Evolutionary conservation across 1,140 invertebrate species (phyloP).

Genomic region (Anoplolepis gracilipes): DNA sequence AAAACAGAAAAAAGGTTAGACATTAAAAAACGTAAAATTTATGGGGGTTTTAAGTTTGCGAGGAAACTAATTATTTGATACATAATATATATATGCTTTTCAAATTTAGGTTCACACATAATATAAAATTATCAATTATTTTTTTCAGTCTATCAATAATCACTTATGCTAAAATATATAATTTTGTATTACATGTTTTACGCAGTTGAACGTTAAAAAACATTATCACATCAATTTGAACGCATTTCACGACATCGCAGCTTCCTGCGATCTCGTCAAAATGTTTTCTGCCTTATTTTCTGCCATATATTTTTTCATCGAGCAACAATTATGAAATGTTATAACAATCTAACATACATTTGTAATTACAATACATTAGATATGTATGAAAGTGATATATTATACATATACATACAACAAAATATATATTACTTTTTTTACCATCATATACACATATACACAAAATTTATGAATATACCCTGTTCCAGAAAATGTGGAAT

Average conservation of each 20-base stretch:
- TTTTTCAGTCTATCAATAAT: not conserved
- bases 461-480: conserved; percentile 47
- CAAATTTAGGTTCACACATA: not conserved
- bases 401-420: conserved; percentile 71
- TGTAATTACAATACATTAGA: conserved; percentile 59
- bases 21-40: no score
- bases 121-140: conserved; percentile 19
- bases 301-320: conserved; percentile 6
- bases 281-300: not conserved
- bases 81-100: no score
- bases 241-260: not conserved
- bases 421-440: conserved; percentile 73
- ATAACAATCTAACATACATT: conserved; percentile 59
- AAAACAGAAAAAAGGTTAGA: not conserved
- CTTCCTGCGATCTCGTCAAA: not conserved
- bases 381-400: conserved; percentile 58
- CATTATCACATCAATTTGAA: conserved; percentile 47
- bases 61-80: no score
- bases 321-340: conserved; percentile 60
- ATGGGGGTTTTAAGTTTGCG: no score
- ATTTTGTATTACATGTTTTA: conserved; percentile 12
- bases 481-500: conserved; percentile 48
- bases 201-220: conserved; percentile 15
- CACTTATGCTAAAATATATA: conserved; percentile 13
- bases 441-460: conserved; percentile 43